Evolutionary conservation across 2,888 invertebrate species (phyloP).

Genomic region (Galeruca laticollis): DNA sequence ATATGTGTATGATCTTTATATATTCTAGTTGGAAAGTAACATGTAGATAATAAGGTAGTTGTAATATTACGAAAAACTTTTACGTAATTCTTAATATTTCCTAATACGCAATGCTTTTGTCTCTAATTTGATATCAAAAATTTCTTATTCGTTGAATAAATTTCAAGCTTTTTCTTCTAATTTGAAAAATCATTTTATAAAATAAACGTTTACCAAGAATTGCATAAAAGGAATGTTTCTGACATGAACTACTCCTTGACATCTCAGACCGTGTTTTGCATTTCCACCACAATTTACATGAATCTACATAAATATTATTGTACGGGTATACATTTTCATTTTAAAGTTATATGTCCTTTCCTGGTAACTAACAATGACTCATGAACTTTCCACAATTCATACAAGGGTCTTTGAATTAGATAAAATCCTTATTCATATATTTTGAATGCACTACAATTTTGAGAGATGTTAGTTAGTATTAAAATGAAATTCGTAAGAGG

Average conservation of each 20-base stretch:
- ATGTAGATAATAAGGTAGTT: too few relatives aligned
- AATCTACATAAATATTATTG: slow-evolving; percentile 11
- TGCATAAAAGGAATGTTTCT: background rate
- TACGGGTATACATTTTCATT: background rate
- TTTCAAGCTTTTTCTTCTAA: too few relatives aligned
- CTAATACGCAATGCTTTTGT: too few relatives aligned
- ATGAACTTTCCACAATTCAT: background rate
- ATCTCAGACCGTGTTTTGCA: slow-evolving; percentile 11
- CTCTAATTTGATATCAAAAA: too few relatives aligned
- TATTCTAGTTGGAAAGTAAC: too few relatives aligned
- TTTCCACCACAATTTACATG: slow-evolving; percentile 4
- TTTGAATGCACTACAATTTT: background rate
- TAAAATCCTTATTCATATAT: background rate
- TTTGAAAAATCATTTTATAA: too few relatives aligned
- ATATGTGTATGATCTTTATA: too few relatives aligned
- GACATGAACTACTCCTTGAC: background rate
- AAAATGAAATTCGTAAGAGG: too few relatives aligned
- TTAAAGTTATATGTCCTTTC: background rate
- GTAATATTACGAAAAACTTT: too few relatives aligned
- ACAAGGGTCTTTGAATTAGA: background rate
- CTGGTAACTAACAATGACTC: background rate
- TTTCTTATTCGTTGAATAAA: too few relatives aligned
- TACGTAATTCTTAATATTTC: too few relatives aligned
- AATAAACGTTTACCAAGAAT: background rate
- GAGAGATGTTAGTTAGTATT: too few relatives aligned